These are phyloP conservation scores for Rugalucina vietnamica DNA, from an alignment of 2,888 invertebrate species.

Conservation along the genomic window DNA sequence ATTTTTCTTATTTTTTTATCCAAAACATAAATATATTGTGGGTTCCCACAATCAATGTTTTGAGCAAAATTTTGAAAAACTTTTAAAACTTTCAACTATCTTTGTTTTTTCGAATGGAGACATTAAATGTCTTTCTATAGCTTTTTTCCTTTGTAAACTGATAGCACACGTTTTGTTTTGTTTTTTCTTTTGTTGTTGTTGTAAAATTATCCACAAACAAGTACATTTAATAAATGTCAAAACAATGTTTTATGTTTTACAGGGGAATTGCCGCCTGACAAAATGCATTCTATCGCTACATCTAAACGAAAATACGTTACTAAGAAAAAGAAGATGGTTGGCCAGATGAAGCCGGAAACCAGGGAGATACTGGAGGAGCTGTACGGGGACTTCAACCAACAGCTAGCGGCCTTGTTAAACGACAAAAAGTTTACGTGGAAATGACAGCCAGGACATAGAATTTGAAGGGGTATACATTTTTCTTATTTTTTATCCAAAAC, in stretches of 20 bases:
- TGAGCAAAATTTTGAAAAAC: not conserved
- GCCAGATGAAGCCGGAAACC: conserved; percentile 65
- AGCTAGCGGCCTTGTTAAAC: conserved; percentile 59
- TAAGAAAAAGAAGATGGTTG: conserved; percentile 50
- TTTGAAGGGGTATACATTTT: too few relatives aligned
- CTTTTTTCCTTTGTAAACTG: too few relatives aligned
- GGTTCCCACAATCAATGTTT: too few relatives aligned
- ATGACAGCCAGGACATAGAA: too few relatives aligned
- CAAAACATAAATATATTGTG: too few relatives aligned
- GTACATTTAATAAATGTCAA: not conserved
- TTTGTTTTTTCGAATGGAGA: not conserved
- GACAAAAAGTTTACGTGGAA: conserved; percentile 66
- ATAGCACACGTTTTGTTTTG: not conserved
- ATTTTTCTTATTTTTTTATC: too few relatives aligned
- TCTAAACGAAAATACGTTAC: conserved; percentile 58
- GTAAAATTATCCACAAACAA: not conserved
- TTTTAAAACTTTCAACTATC: not conserved
- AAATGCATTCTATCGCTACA: conserved; percentile 40
- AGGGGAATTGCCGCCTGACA: conserved; percentile 49
- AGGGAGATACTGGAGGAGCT: conserved; percentile 62
- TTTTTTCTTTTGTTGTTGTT: not conserved
- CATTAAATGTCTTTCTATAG: not conserved
- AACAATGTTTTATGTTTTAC: not conserved
- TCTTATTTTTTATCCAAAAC: too few relatives aligned
- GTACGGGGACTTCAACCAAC: conserved; percentile 63